These are phyloP conservation scores for Jacana jacana DNA, from an alignment of 2,113 vertebrate genomes.

Conservation along the genomic window DNA sequence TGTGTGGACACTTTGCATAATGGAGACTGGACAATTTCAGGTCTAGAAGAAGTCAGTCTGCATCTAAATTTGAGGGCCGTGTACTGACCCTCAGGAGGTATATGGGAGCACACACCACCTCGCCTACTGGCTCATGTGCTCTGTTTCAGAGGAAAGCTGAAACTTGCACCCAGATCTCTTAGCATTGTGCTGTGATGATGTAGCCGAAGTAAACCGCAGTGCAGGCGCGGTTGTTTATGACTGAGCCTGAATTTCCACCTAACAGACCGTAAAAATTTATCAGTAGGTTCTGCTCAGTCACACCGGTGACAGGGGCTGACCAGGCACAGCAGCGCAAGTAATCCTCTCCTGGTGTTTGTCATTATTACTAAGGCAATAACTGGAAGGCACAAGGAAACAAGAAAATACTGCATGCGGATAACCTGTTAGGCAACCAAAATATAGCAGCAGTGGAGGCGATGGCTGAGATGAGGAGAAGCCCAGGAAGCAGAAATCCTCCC, in stretches of 20 bases:
- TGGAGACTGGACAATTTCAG: background rate
- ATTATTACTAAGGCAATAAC: background rate
- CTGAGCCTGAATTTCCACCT: background rate
- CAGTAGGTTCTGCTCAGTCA: background rate
- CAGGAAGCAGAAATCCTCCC: background rate
- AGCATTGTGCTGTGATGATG: background rate
- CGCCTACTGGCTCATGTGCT: fast-evolving
- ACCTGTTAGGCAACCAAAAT: background rate
- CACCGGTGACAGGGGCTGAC: background rate
- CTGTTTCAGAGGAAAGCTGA: background rate
- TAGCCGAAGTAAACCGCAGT: background rate
- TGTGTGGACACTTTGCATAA: background rate
- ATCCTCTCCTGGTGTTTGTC: background rate
- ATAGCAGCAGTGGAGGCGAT: background rate
- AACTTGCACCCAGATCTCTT: background rate
- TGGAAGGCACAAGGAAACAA: background rate
- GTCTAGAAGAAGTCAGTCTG: background rate
- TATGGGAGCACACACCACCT: background rate
- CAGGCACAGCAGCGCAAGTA: background rate
- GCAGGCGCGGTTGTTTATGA: background rate
- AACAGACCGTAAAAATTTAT: background rate
- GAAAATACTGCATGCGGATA: background rate
- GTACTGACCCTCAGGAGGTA: background rate
- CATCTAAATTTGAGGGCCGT: background rate
- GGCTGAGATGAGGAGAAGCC: background rate